These are phyloP conservation scores for Nasonovia ribisnigri DNA, from an alignment of 2,888 invertebrate genomes.

Conservation along the genomic window DNA sequence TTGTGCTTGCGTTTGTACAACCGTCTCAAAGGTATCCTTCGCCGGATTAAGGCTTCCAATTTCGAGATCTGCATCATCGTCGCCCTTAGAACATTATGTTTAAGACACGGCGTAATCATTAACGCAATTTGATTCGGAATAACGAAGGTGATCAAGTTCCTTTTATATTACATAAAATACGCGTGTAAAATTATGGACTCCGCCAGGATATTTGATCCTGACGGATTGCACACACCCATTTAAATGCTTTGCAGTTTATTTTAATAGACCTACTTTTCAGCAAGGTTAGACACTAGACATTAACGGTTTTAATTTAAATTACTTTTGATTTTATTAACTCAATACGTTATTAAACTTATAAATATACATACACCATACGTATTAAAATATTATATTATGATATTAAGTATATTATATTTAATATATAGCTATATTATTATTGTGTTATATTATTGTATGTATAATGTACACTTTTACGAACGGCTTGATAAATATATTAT, in stretches of 20 bases:
- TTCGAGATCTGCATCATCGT: neutral
- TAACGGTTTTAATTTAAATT: neutral
- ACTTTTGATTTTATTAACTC: neutral
- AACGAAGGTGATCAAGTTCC: neutral
- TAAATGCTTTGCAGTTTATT: neutral
- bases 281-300: neutral
- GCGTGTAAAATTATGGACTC: neutral
- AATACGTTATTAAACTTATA: neutral
- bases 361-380: neutral
- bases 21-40: neutral
- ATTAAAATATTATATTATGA: neutral
- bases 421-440: too few species aligned
- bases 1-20: neutral
- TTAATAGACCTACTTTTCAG: neutral
- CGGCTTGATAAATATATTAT: neutral
- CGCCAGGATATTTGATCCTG: neutral
- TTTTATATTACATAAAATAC: neutral
- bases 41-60: neutral
- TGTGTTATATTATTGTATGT: too few species aligned
- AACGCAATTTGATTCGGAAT: neutral
- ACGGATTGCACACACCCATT: neutral
- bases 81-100: neutral
- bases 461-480: too few species aligned
- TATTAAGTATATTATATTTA: neutral
- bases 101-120: neutral